Evolutionary conservation across 2,797 vertebrate genomes (phyloP), one percentile per base, ranked within the genome.

Genomic region (Tapera naevia): DNA sequence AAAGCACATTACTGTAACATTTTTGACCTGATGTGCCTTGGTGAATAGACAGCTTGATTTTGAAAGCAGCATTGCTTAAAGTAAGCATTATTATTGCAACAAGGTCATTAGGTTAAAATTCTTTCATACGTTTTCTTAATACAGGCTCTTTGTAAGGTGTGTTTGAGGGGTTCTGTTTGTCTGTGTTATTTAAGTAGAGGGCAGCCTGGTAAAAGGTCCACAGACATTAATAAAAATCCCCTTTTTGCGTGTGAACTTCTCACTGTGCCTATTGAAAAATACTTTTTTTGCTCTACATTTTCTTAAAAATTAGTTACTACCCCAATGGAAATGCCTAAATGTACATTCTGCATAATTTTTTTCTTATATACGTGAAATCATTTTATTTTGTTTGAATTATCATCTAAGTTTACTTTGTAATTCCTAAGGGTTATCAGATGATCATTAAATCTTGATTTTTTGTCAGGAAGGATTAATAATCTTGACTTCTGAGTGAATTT

Each of bases 361-460:
- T 92, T 84, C 75, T 95, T 90, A 86, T 86, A 86, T 86, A 71
- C 94, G 56, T 96, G 92, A 87, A 96, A 96, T 78, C 5, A 72
- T 80, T 95, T 94, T 97, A 92, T 96, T 97, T 98, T 97, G 65
- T 70, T 53, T 96, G 95, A 96, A 93, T 92, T 95, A 95, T 95
- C 45, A 27, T 97, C 91, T 89, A 87, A 94, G 91, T 95, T 97
- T 97, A 87, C 57, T 86, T 88, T 94, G 73, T 94, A 98, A 98
- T 98, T 98, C 98, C 98, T 98, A 96, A 96, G 95, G 96, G 97
- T 98, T 98, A 98, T 97, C 97, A 94, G 94, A 97, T 98, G 97
- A 98, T 99, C 98, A 99, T 98, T 99, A 99, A 99, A 98, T 98
- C 98, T 99, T 98, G 97, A 98, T 99, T 99, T 98, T 98, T 97